These are phyloP conservation scores for Neodiprion pinetum DNA, from an alignment of 1,140 invertebrate species.

Conservation along the genomic window DNA sequence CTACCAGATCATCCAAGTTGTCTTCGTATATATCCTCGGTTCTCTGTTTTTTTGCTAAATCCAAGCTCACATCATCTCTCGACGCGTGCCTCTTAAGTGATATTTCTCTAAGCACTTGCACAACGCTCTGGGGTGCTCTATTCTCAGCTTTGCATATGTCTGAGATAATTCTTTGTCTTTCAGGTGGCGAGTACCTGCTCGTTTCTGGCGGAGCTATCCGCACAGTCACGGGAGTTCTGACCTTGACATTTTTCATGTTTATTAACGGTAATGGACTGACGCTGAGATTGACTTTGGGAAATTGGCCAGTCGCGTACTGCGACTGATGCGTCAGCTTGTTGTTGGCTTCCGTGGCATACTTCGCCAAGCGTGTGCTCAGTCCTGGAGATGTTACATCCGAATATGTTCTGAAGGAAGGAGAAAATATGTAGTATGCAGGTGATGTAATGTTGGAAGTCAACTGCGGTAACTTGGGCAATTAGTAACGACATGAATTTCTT, in stretches of 20 bases:
- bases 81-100: conserved; percentile 57
- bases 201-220: conserved; percentile 52
- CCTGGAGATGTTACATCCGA: conserved; percentile 55
- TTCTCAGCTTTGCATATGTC: conserved; percentile 29
- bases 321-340: conserved; percentile 52
- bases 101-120: conserved; percentile 46
- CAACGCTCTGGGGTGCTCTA: conserved; percentile 31
- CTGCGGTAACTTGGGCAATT: background rate
- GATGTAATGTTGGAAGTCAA: background rate
- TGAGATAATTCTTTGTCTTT: conserved; percentile 41
- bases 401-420: conserved; percentile 45
- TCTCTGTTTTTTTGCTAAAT: conserved; percentile 55
- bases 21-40: conserved; percentile 42
- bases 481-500: conserved; percentile 24
- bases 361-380: conserved; percentile 52
- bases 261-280: conserved; percentile 52
- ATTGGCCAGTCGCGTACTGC: conserved; percentile 55
- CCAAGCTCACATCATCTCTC: conserved; percentile 48
- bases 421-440: conserved; percentile 16
- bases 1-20: conserved; percentile 51
- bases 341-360: conserved; percentile 54
- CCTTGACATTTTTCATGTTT: conserved; percentile 43
- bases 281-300: conserved; percentile 56
- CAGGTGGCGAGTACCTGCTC: conserved; percentile 40
- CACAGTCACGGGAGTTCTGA: conserved; percentile 49